These are phyloP conservation scores for Eriosoma lanigerum DNA, from an alignment of 1,140 invertebrate genomes.

Conservation along the genomic window DNA sequence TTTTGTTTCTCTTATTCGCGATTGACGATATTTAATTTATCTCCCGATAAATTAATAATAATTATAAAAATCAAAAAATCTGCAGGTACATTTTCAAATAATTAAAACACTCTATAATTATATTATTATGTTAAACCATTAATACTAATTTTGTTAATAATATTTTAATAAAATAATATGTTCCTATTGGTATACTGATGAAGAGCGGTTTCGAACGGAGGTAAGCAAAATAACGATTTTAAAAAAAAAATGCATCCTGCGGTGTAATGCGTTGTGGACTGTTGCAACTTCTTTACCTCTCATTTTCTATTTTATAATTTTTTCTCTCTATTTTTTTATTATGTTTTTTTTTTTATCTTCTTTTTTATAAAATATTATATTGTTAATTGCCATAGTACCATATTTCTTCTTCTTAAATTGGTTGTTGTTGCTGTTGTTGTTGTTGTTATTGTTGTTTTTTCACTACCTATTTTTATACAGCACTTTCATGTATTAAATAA, in stretches of 20 bases:
- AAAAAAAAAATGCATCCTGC: constrained; percentile 39
- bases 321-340: background rate
- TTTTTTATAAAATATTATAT: background rate
- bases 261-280: constrained; percentile 44
- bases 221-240: constrained; percentile 40
- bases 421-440: constrained; percentile 14
- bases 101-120: too few relatives aligned
- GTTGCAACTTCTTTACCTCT: constrained; percentile 43
- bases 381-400: constrained; percentile 15
- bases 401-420: background rate
- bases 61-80: too few relatives aligned
- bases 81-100: too few relatives aligned
- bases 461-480: constrained; percentile 23
- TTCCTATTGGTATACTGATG: background rate
- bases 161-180: too few relatives aligned
- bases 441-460: too few relatives aligned
- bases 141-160: too few relatives aligned
- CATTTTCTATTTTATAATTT: background rate
- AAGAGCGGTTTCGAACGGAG: constrained; percentile 47
- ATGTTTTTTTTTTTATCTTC: background rate
- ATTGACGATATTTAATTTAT: too few relatives aligned
- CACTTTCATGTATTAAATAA: constrained; percentile 10
- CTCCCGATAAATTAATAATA: too few relatives aligned
- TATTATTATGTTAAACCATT: too few relatives aligned
- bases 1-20: too few relatives aligned